Evolutionary conservation across 2,888 invertebrate genomes (phyloP).

Genomic region (Lacanobia oleracea): DNA sequence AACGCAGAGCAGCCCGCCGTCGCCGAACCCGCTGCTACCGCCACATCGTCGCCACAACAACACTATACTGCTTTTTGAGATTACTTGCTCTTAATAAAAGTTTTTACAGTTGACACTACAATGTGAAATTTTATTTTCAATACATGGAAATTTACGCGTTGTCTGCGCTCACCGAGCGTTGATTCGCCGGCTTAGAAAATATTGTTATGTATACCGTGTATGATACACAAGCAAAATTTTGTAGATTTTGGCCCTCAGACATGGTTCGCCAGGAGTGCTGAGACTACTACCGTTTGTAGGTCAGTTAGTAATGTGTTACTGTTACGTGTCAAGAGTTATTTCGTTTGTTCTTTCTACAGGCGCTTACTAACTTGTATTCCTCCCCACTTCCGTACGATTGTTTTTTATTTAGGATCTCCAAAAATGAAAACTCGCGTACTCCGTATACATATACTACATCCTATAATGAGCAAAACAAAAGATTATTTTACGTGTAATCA

Average conservation of each 20-base stretch:
- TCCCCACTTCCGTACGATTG: neutral
- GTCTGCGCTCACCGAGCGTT: neutral
- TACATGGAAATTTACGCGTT: neutral
- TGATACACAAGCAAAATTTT: constrained; percentile 11
- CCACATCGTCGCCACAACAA: constrained; percentile 63
- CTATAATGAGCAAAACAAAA: neutral
- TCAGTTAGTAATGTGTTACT: constrained; percentile 41
- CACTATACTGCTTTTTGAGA: constrained; percentile 54
- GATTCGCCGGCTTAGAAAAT: neutral
- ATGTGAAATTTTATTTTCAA: constrained; percentile 5
- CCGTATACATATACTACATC: neutral
- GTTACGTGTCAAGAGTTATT: constrained; percentile 21
- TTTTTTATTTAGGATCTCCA: neutral
- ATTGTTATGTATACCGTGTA: neutral
- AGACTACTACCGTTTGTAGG: constrained; percentile 34
- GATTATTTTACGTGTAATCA: neutral
- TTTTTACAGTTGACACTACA: constrained; percentile 32
- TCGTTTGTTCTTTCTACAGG: constrained; percentile 8
- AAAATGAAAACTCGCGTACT: neutral
- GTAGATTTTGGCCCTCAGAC: constrained; percentile 1
- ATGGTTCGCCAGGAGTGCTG: constrained; percentile 20
- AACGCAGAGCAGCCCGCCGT: constrained; percentile 55
- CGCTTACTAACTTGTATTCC: neutral
- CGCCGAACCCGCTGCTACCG: constrained; percentile 60
- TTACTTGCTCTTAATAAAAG: constrained; percentile 56